phyloP scores from a whole-genome alignment of 2,888 invertebrate genomes.

The Campaea margaritaria region DNA sequence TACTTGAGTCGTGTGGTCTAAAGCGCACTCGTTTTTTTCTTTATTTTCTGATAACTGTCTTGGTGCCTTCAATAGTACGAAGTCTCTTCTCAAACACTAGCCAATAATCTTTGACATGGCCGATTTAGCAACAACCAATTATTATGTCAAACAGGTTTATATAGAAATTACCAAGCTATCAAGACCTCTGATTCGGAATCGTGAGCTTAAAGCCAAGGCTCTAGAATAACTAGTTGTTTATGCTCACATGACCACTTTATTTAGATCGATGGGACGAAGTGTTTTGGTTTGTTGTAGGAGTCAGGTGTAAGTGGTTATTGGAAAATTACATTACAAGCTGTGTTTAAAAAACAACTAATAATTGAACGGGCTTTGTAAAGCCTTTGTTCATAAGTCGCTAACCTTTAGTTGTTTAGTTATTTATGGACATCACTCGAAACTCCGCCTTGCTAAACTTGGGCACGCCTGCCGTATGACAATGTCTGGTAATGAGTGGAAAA shows the following conservation, averaged over 20 bases:
- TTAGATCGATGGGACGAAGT: not conserved
- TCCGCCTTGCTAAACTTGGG: too few species aligned
- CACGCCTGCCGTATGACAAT: too few species aligned
- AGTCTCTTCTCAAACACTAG: not conserved
- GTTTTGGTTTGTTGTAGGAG: not conserved
- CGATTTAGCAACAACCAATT: conserved; percentile 4
- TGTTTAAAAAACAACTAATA: conserved; percentile 5
- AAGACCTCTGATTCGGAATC: conserved; percentile 7
- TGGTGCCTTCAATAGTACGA: not conserved
- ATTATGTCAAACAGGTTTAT: conserved; percentile 19
- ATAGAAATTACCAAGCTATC: conserved; percentile 5
- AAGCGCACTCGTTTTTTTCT: too few species aligned
- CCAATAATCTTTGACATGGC: conserved; percentile 4
- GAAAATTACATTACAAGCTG: conserved; percentile 7
- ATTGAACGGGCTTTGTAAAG: not conserved
- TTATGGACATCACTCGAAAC: too few species aligned
- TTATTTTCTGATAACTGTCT: too few species aligned
- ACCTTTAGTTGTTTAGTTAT: not conserved
- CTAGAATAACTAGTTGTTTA: conserved; percentile 2
- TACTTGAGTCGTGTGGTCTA: too few species aligned
- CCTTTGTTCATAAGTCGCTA: not conserved
- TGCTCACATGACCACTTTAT: conserved; percentile 9
- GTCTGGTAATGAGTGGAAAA: too few species aligned
- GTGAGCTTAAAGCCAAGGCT: not conserved
- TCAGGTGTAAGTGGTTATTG: conserved; percentile 5